Base-by-base conservation (phyloP, 2,113 vertebrate genomes). In the Hoplias malabaricus region DNA sequence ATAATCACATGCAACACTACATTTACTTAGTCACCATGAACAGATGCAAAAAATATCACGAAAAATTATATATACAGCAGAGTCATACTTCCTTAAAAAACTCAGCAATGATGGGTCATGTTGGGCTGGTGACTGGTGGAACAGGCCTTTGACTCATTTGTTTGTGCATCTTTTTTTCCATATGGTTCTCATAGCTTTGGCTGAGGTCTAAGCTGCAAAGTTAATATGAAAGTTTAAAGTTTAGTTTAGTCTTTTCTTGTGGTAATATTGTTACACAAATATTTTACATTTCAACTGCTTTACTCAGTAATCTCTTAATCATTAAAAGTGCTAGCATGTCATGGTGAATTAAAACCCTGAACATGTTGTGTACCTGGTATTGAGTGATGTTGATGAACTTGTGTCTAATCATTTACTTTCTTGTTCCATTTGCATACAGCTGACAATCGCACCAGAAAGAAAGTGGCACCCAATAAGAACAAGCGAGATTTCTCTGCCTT, bases 401-500 rank as follows among this genome's bases (percentile, higher is more conserved):
- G 11, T 42, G 23, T 36, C 21, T 11, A 43, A 48, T 33, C 16
- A 27, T 19, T 75, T 66, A 65, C 33, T 7, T 4, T 7, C 5
- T 10, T 63, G 50, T 73, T 14, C 69, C 6, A 69, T 8, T 67
- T 11, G 75, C 19, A 29, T 76, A 27, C 85, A 99, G 97, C 92
- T 19, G 97, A 99, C 83, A 99, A 98, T 85, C 93, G 94, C 57
- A 94, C 75, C 84, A 94, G 89, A 88, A 97, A 96, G 84, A 93
- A 92, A 16, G 95, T 98, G 57, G 87, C 87, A 0, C 93, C 92
- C 77, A 92, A 94, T 56, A 96, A 95, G 84, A 95, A 90, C 84
- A 96, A 96, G 74, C 88, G 92, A 0, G 97, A 99, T 81, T 99
- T 98, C 86, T 99, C 98, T 0, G 97, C 95, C 82, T 99, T 99